phyloP scores from a whole-genome alignment of 2,113 vertebrate genomes.

The Turnix velox region DNA sequence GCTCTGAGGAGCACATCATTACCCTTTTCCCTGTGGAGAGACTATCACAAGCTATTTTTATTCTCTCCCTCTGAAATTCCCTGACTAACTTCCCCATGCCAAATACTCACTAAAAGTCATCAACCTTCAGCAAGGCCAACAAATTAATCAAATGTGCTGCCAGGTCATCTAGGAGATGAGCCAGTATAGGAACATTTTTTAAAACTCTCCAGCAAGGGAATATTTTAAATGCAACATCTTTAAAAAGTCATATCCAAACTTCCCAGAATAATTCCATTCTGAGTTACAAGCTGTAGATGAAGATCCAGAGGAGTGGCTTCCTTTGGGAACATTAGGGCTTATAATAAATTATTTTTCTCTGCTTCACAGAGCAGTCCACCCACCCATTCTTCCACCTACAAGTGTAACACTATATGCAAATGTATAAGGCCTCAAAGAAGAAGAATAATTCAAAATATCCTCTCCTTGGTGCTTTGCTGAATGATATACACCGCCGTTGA shows the following conservation, averaged over 20 bases:
- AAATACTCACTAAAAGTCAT: slow-evolving; percentile 40
- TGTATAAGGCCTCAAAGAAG: background rate
- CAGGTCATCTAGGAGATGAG: slow-evolving; percentile 30
- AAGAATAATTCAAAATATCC: background rate
- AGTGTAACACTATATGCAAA: background rate
- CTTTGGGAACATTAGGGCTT: slow-evolving; percentile 20
- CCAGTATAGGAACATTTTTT: background rate
- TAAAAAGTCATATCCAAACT: slow-evolving; percentile 13
- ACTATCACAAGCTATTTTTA: slow-evolving; percentile 20
- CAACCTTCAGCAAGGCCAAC: slow-evolving; percentile 40
- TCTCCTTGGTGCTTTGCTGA: background rate
- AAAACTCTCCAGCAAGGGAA: background rate
- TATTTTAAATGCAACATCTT: slow-evolving; percentile 11
- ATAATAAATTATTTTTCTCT: slow-evolving; percentile 38
- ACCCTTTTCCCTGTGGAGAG: background rate
- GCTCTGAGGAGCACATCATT: background rate
- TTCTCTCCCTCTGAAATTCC: background rate
- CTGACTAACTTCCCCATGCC: slow-evolving; percentile 1
- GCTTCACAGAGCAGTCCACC: slow-evolving; percentile 19
- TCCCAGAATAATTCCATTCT: background rate
- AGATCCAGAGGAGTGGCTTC: background rate
- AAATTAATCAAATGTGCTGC: slow-evolving; percentile 44
- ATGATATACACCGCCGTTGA: background rate
- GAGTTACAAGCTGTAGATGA: background rate
- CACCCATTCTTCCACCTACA: slow-evolving; percentile 3